Evolutionary conservation across 2,797 vertebrate species (phyloP), one percentile per base, ranked within the genome.

Genomic region (Sebastes matsubarae): DNA sequence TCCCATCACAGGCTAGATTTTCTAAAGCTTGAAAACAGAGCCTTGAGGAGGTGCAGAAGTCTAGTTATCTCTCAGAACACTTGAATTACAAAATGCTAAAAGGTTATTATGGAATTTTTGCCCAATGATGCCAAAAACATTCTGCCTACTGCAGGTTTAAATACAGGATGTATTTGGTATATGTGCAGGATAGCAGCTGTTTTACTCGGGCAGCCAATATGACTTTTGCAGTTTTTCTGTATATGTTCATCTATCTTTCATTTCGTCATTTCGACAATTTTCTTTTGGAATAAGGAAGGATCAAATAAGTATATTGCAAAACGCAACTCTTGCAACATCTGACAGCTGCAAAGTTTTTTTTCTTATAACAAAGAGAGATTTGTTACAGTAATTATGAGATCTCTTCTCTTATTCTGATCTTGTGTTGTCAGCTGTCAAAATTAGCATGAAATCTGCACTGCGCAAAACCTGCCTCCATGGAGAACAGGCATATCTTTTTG

Each of bases 391-490:
- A 82, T 87, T 74, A 66, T 58, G 24, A 76, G 14, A 68, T 81
- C 14, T 72, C 46, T 63, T 76, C 22, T 54, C 29, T 72, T 74
- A 18, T 25, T 81, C 55, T 77, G 27, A 75, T 73, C 10, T 83
- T 67, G 55, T 57, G 24, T 68, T 84, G 61, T 75, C 79, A 82
- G 79, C 70, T 87, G 80, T 85, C 76, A 80, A 79, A 77, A 79
- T 72, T 75, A 59, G 27, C n/a, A 55, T 68, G 25, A 52, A 52
- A 82, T 81, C 42, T 74, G 20, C 58, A 67, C 20, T 63, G 29
- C 2, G n/a, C 4, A 57, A 77, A 81, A 70, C 50, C 7, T 59
- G 25, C 80, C 79, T 60, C 29, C n/a, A 22, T 59, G 18, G 29
- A 69, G 54, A 85, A 18, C 9, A 68, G 10, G 30, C 30, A 25